Conservation (phyloP, 2,888 invertebrate species). For the Napeogenes inachia region DNA sequence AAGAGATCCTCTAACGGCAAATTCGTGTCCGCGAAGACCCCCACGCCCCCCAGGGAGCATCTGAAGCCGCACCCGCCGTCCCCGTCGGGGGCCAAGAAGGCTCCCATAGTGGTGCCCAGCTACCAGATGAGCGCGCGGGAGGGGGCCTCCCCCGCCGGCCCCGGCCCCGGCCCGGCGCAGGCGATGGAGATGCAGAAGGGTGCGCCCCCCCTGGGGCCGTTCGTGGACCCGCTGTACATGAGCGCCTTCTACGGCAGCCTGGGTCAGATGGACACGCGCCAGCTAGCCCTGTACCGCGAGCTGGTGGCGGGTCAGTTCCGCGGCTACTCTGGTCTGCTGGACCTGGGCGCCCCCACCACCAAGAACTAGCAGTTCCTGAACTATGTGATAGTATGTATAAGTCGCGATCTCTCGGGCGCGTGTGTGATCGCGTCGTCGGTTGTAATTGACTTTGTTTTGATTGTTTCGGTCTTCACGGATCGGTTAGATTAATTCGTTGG, state of each 20-base stretch:
- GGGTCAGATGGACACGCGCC: conserved; percentile 64
- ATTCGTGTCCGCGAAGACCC: conserved; percentile 70
- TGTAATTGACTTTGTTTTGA: conserved; percentile 8
- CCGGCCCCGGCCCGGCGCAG: conserved; percentile 30
- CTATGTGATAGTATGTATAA: too few relatives aligned
- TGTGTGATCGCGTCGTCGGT: too few relatives aligned
- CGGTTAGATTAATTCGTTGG: conserved; percentile 17
- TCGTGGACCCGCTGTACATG: conserved; percentile 64
- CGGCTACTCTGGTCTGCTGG: conserved; percentile 54
- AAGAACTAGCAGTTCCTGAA: conserved; percentile 48
- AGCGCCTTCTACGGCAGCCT: conserved; percentile 59
- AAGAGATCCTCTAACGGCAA: conserved; percentile 77
- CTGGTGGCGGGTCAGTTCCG: conserved; percentile 60
- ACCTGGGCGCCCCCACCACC: conserved; percentile 65
- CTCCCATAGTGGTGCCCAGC: conserved; percentile 54
- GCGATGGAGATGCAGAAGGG: conserved; percentile 47
- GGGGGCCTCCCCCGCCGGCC: conserved; percentile 40
- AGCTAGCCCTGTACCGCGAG: conserved; percentile 66
- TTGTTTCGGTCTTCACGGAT: neutral
- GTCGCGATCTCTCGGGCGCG: conserved; percentile 8
- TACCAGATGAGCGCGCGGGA: conserved; percentile 56
- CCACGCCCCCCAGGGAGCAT: conserved; percentile 57
- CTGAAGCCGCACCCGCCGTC: conserved; percentile 40
- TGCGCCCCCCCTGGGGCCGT: conserved; percentile 41
- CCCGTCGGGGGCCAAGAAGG: conserved; percentile 42